Evolutionary conservation across 2,113 vertebrate species (phyloP).

Genomic region (Cochlearius cochlearius): DNA sequence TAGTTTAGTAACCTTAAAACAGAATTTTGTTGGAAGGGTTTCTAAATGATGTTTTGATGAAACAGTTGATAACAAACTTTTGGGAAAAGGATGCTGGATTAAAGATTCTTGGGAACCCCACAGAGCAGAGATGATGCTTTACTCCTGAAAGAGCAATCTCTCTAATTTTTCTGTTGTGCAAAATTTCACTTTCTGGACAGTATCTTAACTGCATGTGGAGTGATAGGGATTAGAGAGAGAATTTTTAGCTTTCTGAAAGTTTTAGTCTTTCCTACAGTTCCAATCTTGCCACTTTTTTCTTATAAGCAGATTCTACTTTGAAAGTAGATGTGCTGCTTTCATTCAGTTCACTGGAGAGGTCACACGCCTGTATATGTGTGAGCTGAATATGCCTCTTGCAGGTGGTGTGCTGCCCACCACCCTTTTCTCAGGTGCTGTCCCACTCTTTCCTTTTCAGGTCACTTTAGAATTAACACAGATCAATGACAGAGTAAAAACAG

Average conservation of each 20-base stretch:
- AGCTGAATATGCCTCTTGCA: neutral
- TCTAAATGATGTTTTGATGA: neutral
- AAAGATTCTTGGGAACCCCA: neutral
- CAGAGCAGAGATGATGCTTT: neutral
- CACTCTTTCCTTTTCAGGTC: neutral
- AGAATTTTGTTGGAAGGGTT: neutral
- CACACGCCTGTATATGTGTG: neutral
- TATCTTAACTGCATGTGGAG: accelerated
- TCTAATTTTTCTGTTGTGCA: neutral
- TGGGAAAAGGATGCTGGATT: neutral
- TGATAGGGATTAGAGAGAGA: neutral
- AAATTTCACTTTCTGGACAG: neutral
- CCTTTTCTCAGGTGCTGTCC: neutral
- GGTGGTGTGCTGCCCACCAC: neutral
- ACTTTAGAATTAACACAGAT: neutral
- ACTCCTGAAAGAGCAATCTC: neutral
- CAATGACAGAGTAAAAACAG: neutral
- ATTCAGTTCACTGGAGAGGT: neutral
- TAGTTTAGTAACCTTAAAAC: neutral
- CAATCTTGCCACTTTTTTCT: neutral
- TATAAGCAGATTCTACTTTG: neutral
- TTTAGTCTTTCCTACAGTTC: neutral
- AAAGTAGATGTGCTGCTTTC: neutral
- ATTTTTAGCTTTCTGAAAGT: neutral
- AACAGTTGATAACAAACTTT: neutral